Conservation (phyloP, 2,888 invertebrate genomes). For the Lasioglossum villosulum region DNA sequence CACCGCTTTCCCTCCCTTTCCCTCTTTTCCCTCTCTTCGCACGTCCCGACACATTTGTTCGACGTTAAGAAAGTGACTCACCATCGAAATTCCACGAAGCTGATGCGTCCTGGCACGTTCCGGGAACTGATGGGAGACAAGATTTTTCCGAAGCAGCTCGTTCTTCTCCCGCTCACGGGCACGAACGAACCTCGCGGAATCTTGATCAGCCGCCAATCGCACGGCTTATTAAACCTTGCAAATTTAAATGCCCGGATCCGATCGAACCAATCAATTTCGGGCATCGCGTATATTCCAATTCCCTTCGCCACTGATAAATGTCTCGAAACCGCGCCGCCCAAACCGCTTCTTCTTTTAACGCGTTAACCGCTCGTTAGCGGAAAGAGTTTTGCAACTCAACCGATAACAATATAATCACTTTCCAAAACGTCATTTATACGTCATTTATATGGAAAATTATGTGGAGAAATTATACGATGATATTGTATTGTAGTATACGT, state of each 20-base stretch:
- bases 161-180: not conserved
- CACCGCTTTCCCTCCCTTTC: not conserved
- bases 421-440: not conserved
- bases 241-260: conserved; percentile 53
- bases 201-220: conserved; percentile 45
- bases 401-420: not conserved
- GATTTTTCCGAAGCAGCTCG: conserved; percentile 64
- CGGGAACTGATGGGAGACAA: conserved; percentile 63
- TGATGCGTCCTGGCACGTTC: conserved; percentile 69
- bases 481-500: not conserved
- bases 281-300: conserved; percentile 39
- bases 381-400: not conserved
- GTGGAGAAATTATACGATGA: not conserved
- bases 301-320: conserved; percentile 9
- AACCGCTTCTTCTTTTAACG: not conserved
- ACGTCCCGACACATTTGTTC: conserved; percentile 76
- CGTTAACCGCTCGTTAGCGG: not conserved
- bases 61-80: conserved; percentile 73
- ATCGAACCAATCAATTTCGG: conserved; percentile 42
- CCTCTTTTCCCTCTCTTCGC: conserved; percentile 55
- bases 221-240: conserved; percentile 60
- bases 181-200: conserved; percentile 27
- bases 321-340: not conserved
- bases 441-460: not conserved
- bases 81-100: conserved; percentile 73